Evolutionary conservation across 2,888 invertebrate genomes (phyloP), one percentile per base, ranked within the genome.

Genomic region (Tryphoninae sp.): DNA sequence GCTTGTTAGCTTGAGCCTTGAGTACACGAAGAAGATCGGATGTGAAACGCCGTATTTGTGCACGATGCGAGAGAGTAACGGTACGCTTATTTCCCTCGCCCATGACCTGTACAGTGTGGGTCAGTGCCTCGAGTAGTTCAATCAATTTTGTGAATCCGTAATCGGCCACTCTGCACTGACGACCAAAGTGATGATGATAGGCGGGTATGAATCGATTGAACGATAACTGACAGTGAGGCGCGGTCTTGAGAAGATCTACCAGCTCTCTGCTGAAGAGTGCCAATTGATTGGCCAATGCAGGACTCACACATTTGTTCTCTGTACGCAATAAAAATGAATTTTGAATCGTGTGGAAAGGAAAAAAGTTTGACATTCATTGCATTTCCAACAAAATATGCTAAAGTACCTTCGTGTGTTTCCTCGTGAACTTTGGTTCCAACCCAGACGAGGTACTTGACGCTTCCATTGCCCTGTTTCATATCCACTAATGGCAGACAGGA

Each of bases 121-220:
- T 94, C n/a, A 99, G 93, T 2, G 97, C 96, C 87, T 98, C 96
- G 61, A 99, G 95, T 53, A 99, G 93, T 92, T 98, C 98, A 22
- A 97, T 96, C 1, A 99, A 93, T 91, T 97, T 97, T 0, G 97
- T 97, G 89, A 97, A 98, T n/a, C 99, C 99, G 90, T 98, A 99
- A 93, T 98, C 98, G 7, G 98, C 97, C 0, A 99, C 98, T 72
- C 98, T 95, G 91, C 98, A 98, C 92, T 99, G 98, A 45, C 97
- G 94, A 0, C 98, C 98, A 92, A 98, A 99, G 92, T 98, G 98
- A 92, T 98, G 98, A 91, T 99, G 98, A 93, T 98, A 99, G 1
- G 97, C 96, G 1, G 98, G 98, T 87, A 98, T 98, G 85, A 98
- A 96, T 88, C 97, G 96, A 91, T 93, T 95, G 90, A 97, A 96